Evolutionary conservation across 2,113 vertebrate species (phyloP).

Genomic region (Rhinolophus ferrumequinum): DNA sequence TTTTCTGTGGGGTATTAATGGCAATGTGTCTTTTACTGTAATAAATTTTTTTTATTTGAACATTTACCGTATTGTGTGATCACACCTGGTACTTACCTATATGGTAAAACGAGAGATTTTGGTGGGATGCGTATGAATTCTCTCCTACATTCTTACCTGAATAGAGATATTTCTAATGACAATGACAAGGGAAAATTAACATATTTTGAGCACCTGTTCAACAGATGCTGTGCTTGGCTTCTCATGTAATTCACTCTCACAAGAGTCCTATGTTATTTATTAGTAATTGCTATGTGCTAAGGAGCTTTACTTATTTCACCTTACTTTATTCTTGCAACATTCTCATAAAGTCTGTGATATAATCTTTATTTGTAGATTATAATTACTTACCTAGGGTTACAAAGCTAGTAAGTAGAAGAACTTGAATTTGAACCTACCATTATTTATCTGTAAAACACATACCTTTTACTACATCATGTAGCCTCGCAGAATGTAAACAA

Average conservation of each 20-base stretch:
- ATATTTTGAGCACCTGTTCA: background rate
- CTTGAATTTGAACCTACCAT: background rate
- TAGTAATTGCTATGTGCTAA: background rate
- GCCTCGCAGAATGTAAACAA: background rate
- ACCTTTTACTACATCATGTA: background rate
- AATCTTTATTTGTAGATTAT: conserved; percentile 31
- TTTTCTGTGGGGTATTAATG: too few relatives aligned
- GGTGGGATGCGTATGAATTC: background rate
- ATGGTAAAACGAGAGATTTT: background rate
- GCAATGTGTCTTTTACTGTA: too few relatives aligned
- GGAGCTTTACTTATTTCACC: conserved; percentile 29
- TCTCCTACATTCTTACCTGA: background rate
- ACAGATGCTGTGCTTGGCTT: background rate
- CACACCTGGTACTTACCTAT: background rate
- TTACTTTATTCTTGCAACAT: conserved; percentile 15
- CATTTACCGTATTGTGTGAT: too few relatives aligned
- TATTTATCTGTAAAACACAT: background rate
- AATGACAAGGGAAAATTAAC: background rate
- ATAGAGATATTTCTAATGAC: background rate
- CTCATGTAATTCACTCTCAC: background rate
- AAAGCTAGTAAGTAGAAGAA: background rate
- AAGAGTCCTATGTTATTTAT: background rate
- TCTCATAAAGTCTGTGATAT: background rate
- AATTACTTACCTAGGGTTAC: background rate
- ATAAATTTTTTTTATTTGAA: too few relatives aligned